phyloP scores from a whole-genome alignment of 2,888 invertebrate genomes.

The Shargacucullia verbasci region DNA sequence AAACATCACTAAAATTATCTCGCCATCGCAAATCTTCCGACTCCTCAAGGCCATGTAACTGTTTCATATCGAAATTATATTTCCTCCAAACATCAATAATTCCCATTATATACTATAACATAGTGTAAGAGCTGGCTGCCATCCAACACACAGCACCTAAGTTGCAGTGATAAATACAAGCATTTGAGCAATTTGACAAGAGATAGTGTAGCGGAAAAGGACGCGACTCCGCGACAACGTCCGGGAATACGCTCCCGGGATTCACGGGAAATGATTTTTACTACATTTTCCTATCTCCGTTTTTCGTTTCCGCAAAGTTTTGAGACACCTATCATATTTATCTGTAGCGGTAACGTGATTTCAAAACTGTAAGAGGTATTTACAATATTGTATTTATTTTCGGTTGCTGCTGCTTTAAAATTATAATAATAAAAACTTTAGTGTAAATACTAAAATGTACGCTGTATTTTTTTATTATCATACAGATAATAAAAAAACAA shows the following conservation, averaged over 20 bases:
- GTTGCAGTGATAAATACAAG: slow-evolving; percentile 23
- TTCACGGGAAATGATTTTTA: slow-evolving; percentile 34
- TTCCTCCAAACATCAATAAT: slow-evolving; percentile 3
- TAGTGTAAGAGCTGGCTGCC: slow-evolving; percentile 13
- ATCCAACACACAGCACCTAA: slow-evolving; percentile 12
- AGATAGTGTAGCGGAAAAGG: slow-evolving; percentile 49
- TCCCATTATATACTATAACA: neutral
- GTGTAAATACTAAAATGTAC: too few relatives aligned
- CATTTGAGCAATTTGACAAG: slow-evolving; percentile 49
- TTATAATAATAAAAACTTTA: too few relatives aligned
- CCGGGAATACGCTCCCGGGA: slow-evolving; percentile 26
- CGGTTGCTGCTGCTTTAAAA: too few relatives aligned
- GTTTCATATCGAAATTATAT: slow-evolving; percentile 28
- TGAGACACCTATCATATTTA: neutral
- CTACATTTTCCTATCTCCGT: slow-evolving; percentile 12
- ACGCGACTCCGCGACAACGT: slow-evolving; percentile 5
- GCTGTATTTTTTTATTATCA: too few relatives aligned
- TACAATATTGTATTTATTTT: neutral
- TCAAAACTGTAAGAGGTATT: neutral
- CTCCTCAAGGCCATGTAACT: slow-evolving; percentile 18
- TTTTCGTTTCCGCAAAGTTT: neutral
- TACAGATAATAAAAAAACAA: too few relatives aligned
- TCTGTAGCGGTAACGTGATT: neutral
- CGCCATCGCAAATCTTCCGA: neutral
- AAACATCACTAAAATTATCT: too few relatives aligned